Conservation (phyloP, 1,140 invertebrate species). For the Drosophila repleta region DNA sequence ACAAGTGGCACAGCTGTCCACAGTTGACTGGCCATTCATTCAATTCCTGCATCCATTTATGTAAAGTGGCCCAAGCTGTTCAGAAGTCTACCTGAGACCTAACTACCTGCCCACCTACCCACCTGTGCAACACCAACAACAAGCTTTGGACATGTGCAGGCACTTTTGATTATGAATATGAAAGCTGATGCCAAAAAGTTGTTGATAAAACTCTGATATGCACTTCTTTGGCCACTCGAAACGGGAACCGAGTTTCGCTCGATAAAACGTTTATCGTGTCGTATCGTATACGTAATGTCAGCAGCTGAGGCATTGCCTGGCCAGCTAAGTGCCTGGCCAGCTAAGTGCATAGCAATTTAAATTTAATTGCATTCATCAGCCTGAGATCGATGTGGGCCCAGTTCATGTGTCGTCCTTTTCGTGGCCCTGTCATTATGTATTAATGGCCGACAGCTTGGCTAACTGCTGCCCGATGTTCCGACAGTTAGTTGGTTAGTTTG, state of each 20-base stretch:
- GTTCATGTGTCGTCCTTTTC: constrained; percentile 24
- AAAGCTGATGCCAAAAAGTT: constrained; percentile 12
- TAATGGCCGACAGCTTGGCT: constrained; percentile 8
- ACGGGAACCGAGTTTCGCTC: not conserved
- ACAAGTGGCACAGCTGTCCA: constrained; percentile 44
- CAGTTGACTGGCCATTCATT: constrained; percentile 52
- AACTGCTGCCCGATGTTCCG: not conserved
- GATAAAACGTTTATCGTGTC: constrained; percentile 64
- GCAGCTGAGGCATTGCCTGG: not conserved
- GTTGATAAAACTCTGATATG: constrained; percentile 15
- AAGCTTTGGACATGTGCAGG: constrained; percentile 13
- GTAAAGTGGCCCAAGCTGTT: constrained; percentile 44
- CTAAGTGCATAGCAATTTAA: constrained; percentile 43
- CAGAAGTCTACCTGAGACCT: not conserved
- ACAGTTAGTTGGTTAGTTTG: not conserved
- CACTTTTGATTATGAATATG: constrained; percentile 39
- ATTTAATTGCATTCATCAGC: constrained; percentile 51
- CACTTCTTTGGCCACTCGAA: constrained; percentile 3
- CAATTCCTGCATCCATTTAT: constrained; percentile 50
- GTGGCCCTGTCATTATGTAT: constrained; percentile 14
- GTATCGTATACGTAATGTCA: constrained; percentile 57
- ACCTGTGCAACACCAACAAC: not conserved
- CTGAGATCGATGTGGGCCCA: constrained; percentile 2
- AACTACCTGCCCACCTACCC: too few relatives aligned
- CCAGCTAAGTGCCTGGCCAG: constrained; percentile 1